These are phyloP conservation scores for Danio rerio DNA, from an alignment of 2,113 vertebrate genomes.

Conservation along the genomic window GRCz12tu NC_133185.1:39998001-39998500, in stretches of 20 bases:
- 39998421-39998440: background rate
- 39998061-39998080: background rate
- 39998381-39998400: background rate
- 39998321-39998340: background rate
- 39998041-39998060: background rate
- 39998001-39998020: background rate
- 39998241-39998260: constrained; percentile 79
- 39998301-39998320: constrained; percentile 26
- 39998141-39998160: constrained; percentile 75
- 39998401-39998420: background rate
- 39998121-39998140: constrained; percentile 71
- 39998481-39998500: background rate
- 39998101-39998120: constrained; percentile 55
- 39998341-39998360: constrained; percentile 18
- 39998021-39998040: background rate
- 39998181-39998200: constrained; percentile 83
- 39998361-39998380: constrained; percentile 33
- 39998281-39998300: constrained; percentile 56
- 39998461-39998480: background rate
- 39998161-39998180: constrained; percentile 77
- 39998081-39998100: constrained; percentile 38
- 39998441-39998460: background rate
- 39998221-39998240: constrained; percentile 87
- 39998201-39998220: constrained; percentile 84
- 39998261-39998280: constrained; percentile 70